Percentiles rank a stretch among this genome's conserved stretches.
Conservation (phyloP, 2,113 vertebrate genomes). For the Myrmecophaga tridactyla region DNA sequence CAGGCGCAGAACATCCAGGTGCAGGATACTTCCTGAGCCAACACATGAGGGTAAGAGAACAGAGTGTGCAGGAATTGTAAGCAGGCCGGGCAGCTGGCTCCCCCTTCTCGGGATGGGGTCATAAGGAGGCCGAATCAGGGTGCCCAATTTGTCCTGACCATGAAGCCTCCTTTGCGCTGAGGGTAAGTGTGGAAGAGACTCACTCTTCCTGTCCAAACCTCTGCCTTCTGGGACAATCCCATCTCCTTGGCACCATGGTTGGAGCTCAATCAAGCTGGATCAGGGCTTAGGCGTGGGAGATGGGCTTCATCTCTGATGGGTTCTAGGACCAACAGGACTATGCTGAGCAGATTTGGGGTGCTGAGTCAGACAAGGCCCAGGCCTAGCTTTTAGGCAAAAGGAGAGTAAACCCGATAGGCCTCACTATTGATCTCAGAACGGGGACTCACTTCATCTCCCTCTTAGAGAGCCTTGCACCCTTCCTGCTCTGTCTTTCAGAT, state of each 20-base stretch:
- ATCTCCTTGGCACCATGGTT: not conserved
- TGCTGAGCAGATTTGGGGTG: not conserved
- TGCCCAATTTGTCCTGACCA: not conserved
- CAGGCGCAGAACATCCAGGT: not conserved
- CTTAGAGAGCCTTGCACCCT: not conserved
- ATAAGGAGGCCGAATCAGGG: not conserved
- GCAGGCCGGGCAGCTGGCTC: not conserved
- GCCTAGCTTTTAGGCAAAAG: not conserved
- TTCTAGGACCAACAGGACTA: not conserved
- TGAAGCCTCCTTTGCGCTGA: not conserved
- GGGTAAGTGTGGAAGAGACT: not conserved
- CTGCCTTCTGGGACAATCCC: not conserved
- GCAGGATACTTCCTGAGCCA: not conserved
- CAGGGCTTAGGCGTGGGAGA: not conserved
- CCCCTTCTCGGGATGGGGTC: not conserved
- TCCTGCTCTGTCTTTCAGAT: not conserved
- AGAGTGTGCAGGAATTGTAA: not conserved
- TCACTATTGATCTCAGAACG: not conserved
- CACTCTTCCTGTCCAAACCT: not conserved
- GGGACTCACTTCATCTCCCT: not conserved
- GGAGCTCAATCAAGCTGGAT: not conserved
- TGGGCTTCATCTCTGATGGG: not conserved
- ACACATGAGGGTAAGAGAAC: not conserved
- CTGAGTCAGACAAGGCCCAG: not conserved
- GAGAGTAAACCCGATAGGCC: not conserved